Percentiles rank a stretch among this genome's conserved stretches.
These are phyloP conservation scores for Egretta garzetta DNA, from an alignment of 2,113 vertebrate species.

Conservation along the genomic window DNA sequence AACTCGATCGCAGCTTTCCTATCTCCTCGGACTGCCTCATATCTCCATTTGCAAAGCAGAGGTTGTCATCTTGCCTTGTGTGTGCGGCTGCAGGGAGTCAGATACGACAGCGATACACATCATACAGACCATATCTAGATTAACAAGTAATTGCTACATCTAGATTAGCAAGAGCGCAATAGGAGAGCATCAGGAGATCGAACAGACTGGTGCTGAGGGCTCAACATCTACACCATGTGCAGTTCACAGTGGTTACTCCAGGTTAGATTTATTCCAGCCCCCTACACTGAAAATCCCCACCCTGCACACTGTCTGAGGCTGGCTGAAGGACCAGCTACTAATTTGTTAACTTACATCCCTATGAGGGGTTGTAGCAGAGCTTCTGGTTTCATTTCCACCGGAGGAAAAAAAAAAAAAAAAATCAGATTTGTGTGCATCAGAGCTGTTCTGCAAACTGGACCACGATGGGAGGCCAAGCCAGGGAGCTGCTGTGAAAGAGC, in stretches of 20 bases:
- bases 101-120: background rate
- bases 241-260: background rate
- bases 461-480: background rate
- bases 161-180: background rate
- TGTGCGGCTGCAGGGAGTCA: background rate
- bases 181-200: background rate
- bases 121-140: background rate
- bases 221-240: background rate
- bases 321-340: background rate
- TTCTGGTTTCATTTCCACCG: background rate
- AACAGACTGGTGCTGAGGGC: background rate
- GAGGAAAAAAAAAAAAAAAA: too few relatives aligned
- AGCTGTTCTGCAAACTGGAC: background rate
- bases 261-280: background rate
- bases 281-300: background rate
- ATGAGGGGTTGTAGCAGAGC: background rate
- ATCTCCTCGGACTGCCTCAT: background rate
- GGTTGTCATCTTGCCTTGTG: background rate
- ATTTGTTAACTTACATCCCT: background rate
- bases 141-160: constrained; percentile 23
- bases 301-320: background rate
- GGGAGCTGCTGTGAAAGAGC: background rate
- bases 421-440: background rate
- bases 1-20: background rate
- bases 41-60: background rate